phyloP scores from a whole-genome alignment of 92 coral and sea anemone species.

The Porites rus region DNA sequence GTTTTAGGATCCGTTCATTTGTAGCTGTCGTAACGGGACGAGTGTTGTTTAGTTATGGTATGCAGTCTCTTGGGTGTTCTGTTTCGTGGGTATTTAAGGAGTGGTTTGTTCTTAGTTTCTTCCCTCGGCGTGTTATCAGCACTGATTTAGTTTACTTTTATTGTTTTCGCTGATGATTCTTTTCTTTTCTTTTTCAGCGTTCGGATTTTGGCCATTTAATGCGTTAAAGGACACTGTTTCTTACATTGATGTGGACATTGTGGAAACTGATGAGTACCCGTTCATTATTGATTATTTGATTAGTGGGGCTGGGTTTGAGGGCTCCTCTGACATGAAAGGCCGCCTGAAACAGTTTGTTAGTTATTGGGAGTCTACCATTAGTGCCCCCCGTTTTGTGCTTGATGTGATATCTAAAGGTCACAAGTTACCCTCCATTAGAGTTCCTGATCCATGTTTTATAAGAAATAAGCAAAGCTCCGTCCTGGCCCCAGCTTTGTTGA shows the following conservation, averaged over 20 bases:
- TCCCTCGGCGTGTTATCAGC: slow-evolving; percentile 27
- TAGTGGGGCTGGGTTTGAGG: slow-evolving; percentile 26
- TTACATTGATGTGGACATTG: background rate
- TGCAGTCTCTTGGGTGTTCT: slow-evolving; percentile 25
- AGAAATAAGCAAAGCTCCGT: background rate
- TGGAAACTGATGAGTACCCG: slow-evolving; percentile 35
- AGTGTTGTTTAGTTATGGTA: background rate
- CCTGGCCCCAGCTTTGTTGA: background rate
- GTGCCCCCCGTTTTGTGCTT: slow-evolving; percentile 12
- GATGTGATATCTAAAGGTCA: background rate
- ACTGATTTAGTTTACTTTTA: background rate
- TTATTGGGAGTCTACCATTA: slow-evolving; percentile 22
- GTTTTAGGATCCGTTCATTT: slow-evolving; percentile 11
- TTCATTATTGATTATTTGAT: background rate
- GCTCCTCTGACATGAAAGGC: background rate
- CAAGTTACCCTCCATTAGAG: background rate
- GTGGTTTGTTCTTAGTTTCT: background rate
- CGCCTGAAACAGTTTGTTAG: slow-evolving; percentile 16
- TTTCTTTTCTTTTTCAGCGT: slow-evolving; percentile 40
- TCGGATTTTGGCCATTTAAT: slow-evolving; percentile 48
- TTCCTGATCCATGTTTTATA: background rate
- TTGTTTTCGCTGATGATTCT: background rate
- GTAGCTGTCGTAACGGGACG: background rate
- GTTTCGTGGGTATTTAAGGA: slow-evolving; percentile 10
- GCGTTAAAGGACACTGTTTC: background rate